Evolutionary conservation across 1,140 invertebrate genomes (phyloP).

Genomic region (Vanessa tameamea): DNA sequence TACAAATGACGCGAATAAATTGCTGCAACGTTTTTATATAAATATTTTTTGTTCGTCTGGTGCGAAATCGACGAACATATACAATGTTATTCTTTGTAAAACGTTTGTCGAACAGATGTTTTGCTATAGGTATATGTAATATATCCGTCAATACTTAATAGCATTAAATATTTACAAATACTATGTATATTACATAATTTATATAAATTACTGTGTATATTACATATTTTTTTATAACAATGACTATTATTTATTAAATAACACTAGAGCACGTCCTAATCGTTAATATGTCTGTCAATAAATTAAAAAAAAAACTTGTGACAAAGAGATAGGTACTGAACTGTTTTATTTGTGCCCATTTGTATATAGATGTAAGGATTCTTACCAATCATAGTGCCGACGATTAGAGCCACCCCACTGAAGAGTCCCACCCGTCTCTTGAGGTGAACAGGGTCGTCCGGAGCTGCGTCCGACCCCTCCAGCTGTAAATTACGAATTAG

Average conservation of each 20-base stretch:
- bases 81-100: constrained; percentile 5
- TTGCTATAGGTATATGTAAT: not conserved
- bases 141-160: constrained; percentile 8
- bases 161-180: not conserved
- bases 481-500: constrained; percentile 71
- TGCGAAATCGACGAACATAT: not conserved
- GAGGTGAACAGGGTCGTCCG: constrained; percentile 97
- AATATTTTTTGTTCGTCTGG: not conserved
- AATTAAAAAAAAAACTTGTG: too few species aligned
- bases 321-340: too few species aligned
- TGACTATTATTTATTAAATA: too few species aligned
- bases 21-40: not conserved
- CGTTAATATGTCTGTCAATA: too few species aligned
- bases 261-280: too few species aligned
- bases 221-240: too few species aligned
- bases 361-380: not conserved
- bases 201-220: too few species aligned
- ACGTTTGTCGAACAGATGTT: constrained; percentile 14
- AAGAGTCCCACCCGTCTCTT: constrained; percentile 98
- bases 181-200: not conserved
- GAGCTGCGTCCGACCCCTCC: constrained; percentile 94
- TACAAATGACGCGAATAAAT: not conserved
- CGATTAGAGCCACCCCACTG: constrained; percentile 98
- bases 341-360: not conserved
- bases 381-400: constrained; percentile 95